Conservation (phyloP, 2,888 invertebrate species). For the Neoaliturus tenellus region DNA sequence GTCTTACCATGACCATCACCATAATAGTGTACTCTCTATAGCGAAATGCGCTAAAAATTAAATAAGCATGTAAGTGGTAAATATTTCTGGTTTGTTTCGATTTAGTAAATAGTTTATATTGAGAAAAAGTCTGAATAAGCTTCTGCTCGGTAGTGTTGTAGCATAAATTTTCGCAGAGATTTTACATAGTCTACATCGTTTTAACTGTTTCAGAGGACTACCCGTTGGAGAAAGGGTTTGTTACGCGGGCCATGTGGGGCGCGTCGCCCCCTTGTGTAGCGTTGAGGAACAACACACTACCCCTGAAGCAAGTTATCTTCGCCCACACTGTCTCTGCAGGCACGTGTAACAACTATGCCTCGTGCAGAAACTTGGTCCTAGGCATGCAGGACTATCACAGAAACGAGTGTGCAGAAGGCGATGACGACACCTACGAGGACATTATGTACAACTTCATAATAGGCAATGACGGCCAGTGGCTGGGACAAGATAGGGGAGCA, state of each 20-base stretch:
- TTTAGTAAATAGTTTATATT: too few relatives aligned
- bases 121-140: too few relatives aligned
- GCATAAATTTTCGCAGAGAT: too few relatives aligned
- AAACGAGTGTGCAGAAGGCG: background rate
- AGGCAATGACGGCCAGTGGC: conserved; percentile 62
- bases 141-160: too few relatives aligned
- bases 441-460: conserved; percentile 63
- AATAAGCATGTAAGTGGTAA: too few relatives aligned
- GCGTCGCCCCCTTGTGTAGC: background rate
- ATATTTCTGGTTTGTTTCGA: too few relatives aligned
- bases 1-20: too few relatives aligned
- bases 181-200: too few relatives aligned
- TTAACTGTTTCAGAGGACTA: conserved; percentile 45
- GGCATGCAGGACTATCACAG: background rate
- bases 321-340: conserved; percentile 20
- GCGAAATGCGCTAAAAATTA: too few relatives aligned
- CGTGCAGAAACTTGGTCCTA: background rate
- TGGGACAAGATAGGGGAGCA: conserved; percentile 84
- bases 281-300: background rate
- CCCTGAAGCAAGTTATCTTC: conserved; percentile 8
- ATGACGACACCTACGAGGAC: conserved; percentile 33
- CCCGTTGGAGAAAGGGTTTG: conserved; percentile 7
- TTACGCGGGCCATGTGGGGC: conserved; percentile 5
- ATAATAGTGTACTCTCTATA: too few relatives aligned
- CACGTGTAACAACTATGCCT: conserved; percentile 4